phyloP scores from a whole-genome alignment of 2,113 vertebrate genomes.

The Brachionichthys hirsutus region DNA sequence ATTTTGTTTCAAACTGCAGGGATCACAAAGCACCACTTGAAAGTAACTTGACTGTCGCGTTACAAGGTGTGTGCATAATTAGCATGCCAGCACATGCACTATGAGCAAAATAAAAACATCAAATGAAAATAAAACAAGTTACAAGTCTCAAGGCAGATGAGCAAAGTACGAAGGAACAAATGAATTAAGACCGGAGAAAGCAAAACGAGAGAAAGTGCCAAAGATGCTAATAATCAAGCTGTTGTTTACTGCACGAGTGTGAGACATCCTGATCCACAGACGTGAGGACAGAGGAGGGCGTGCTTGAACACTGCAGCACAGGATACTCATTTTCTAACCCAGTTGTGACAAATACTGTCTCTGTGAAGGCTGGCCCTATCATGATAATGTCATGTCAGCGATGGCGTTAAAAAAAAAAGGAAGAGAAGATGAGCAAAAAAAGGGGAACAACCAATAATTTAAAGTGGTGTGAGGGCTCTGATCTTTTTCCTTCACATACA shows the following conservation, averaged over 20 bases:
- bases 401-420: background rate
- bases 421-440: background rate
- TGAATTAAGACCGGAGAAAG: constrained; percentile 5
- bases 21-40: background rate
- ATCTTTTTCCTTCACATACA: constrained; percentile 54
- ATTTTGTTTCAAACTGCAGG: background rate
- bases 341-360: constrained; percentile 66
- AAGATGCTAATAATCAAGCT: constrained; percentile 35
- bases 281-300: background rate
- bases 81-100: background rate
- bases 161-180: background rate
- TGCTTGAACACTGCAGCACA: background rate
- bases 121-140: background rate
- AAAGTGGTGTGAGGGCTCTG: background rate
- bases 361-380: constrained; percentile 61
- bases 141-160: constrained; percentile 8
- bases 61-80: background rate
- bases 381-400: constrained; percentile 66
- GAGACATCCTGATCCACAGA: constrained; percentile 18
- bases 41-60: background rate
- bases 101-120: background rate
- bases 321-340: constrained; percentile 53
- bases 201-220: constrained; percentile 11
- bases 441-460: constrained; percentile 27
- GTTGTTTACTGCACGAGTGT: constrained; percentile 30